Conservation (phyloP, 2,797 vertebrate species). For the Microchirus variegatus region DNA sequence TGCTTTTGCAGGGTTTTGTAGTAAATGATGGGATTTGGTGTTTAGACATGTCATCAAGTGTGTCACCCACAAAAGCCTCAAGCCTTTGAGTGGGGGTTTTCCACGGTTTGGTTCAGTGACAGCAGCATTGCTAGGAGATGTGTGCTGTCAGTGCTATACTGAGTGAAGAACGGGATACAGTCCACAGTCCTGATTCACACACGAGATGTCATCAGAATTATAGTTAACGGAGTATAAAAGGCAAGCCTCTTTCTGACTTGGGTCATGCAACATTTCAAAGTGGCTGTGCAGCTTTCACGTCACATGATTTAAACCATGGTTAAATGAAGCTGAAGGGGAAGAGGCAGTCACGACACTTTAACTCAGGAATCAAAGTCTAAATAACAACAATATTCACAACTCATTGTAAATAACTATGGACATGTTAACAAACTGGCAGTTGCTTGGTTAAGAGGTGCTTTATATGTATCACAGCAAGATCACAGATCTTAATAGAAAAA, state of each 20-base stretch:
- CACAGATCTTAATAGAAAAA: too few species aligned
- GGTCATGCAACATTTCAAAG: neutral
- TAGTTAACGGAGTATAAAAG: too few species aligned
- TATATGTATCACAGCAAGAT: too few species aligned
- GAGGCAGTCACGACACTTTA: neutral
- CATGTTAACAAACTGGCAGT: neutral
- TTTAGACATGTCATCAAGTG: neutral
- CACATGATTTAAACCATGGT: neutral
- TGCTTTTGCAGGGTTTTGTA: neutral
- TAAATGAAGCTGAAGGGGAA: neutral
- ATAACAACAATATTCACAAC: neutral
- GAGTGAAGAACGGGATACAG: too few species aligned
- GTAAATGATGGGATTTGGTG: neutral
- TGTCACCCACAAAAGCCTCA: neutral
- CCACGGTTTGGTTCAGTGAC: neutral
- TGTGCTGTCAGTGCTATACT: neutral
- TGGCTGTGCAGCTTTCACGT: neutral
- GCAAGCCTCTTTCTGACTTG: too few species aligned
- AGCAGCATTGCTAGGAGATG: neutral
- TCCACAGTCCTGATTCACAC: neutral
- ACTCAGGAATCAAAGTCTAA: neutral
- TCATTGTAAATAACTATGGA: neutral
- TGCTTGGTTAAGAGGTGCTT: too few species aligned
- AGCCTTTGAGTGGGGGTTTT: constrained; percentile 2
- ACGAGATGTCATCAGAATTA: neutral